These are phyloP conservation scores for Ochropleura plecta DNA, from an alignment of 2,888 invertebrate genomes.

Conservation along the genomic window DNA sequence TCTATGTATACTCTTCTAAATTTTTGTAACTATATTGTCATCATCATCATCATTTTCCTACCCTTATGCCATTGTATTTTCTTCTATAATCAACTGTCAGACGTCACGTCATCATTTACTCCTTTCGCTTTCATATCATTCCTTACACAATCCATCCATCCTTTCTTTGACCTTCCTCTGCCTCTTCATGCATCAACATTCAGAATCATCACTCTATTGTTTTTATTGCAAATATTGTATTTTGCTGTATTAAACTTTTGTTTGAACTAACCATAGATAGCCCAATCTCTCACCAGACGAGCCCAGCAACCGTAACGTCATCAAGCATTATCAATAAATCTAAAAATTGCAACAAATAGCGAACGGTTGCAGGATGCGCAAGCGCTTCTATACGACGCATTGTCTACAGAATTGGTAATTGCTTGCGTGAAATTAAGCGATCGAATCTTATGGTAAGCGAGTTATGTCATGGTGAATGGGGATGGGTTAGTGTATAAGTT, in stretches of 20 bases:
- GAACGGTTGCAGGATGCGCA: constrained; percentile 34
- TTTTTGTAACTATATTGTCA: too few species aligned
- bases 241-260: not conserved
- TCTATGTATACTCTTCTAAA: too few species aligned
- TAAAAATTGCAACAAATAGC: constrained; percentile 43
- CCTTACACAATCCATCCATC: too few species aligned
- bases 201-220: too few species aligned
- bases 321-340: constrained; percentile 52
- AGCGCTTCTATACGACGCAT: constrained; percentile 57
- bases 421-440: constrained; percentile 56
- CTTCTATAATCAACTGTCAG: too few species aligned
- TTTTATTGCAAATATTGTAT: too few species aligned
- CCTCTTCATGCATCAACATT: too few species aligned
- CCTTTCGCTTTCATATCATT: too few species aligned
- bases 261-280: not conserved
- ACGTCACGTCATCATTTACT: too few species aligned
- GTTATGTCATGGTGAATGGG: constrained; percentile 40
- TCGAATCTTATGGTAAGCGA: constrained; percentile 18
- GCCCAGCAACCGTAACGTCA: constrained; percentile 50
- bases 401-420: constrained; percentile 64
- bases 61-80: too few species aligned
- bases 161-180: too few species aligned
- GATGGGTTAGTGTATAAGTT: not conserved
- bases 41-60: too few species aligned
- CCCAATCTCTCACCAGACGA: constrained; percentile 14